Evolutionary conservation across 2,113 vertebrate species (phyloP).

Genomic region (Dunckerocampus dactyliophorus): DNA sequence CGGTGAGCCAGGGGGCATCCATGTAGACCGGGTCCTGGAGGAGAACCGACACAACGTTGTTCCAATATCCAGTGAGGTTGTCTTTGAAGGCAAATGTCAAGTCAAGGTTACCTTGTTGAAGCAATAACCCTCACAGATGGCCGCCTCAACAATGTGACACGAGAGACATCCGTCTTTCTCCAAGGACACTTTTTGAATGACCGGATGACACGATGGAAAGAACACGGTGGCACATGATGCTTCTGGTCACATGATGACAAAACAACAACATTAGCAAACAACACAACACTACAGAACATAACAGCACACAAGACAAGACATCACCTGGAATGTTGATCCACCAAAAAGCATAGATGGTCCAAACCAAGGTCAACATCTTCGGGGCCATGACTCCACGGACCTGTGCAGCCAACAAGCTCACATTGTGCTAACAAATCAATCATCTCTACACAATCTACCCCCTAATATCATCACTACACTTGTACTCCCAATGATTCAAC

Average conservation of each 20-base stretch:
- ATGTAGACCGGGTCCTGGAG: conserved; percentile 2
- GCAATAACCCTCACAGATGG: conserved; percentile 5
- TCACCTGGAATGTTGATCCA: neutral
- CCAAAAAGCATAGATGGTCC: neutral
- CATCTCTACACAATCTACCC: neutral
- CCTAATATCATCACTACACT: neutral
- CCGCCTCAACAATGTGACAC: neutral
- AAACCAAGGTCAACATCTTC: neutral
- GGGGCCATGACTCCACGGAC: neutral
- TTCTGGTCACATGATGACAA: neutral
- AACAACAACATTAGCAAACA: neutral
- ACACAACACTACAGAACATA: neutral
- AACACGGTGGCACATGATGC: neutral
- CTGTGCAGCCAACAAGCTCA: neutral
- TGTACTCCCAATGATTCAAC: neutral
- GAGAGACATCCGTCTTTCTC: conserved; percentile 6
- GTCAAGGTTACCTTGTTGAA: neutral
- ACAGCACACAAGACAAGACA: neutral
- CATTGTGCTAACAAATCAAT: neutral
- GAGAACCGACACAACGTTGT: neutral
- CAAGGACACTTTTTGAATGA: neutral
- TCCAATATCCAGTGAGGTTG: neutral
- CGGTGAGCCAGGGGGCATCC: neutral
- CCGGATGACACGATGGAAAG: neutral
- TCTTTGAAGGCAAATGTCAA: neutral